Evolutionary conservation across 2,797 vertebrate genomes (phyloP).

Genomic region (Vireo griseus): DNA sequence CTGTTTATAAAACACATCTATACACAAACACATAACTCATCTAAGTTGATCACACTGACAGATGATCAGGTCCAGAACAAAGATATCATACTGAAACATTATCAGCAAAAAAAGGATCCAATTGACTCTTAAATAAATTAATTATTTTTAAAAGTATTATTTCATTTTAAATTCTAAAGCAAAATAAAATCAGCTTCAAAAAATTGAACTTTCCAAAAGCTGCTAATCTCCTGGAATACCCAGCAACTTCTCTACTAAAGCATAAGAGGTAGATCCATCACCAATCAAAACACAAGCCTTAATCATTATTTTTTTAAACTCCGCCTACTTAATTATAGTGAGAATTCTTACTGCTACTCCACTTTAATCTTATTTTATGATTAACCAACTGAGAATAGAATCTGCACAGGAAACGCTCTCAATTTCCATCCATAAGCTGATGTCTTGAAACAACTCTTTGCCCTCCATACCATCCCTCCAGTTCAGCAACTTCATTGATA

Average conservation of each 20-base stretch:
- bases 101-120: neutral
- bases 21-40: neutral
- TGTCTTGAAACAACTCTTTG: neutral
- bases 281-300: neutral
- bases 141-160: neutral
- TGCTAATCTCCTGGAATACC: neutral
- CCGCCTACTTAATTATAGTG: neutral
- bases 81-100: neutral
- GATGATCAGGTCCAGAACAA: neutral
- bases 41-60: neutral
- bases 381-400: neutral
- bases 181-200: neutral
- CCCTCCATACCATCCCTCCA: rapidly evolving
- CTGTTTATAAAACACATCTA: neutral
- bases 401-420: neutral
- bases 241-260: neutral
- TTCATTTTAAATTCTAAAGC: neutral
- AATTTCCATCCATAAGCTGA: neutral
- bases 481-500: neutral
- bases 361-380: neutral
- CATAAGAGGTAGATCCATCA: neutral
- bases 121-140: neutral
- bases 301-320: neutral
- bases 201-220: neutral
- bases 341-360: neutral